phyloP scores from a whole-genome alignment of 2,797 vertebrate genomes.

The Acipenser oxyrinchus region DNA sequence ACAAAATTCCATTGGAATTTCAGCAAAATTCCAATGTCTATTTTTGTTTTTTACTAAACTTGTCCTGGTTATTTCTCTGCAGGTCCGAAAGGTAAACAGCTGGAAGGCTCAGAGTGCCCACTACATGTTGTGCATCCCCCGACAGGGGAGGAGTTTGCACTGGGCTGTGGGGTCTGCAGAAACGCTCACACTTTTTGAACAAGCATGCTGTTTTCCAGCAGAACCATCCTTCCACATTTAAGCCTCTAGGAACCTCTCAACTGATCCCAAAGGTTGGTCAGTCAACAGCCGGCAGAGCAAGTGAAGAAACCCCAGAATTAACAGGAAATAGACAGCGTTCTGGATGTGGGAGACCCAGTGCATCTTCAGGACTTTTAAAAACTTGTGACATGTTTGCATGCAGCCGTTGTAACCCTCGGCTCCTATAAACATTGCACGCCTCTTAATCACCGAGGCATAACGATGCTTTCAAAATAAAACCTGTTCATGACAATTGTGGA shows the following conservation, averaged over 20 bases:
- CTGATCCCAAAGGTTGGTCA: slow-evolving; percentile 16
- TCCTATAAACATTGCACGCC: slow-evolving; percentile 82
- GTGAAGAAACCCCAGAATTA: slow-evolving; percentile 12
- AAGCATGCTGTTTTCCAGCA: slow-evolving; percentile 25
- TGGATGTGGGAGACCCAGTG: slow-evolving; percentile 25
- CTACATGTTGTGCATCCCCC: slow-evolving; percentile 95
- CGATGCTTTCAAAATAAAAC: slow-evolving; percentile 48
- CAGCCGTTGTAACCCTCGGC: slow-evolving; percentile 86
- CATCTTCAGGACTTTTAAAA: slow-evolving; percentile 41
- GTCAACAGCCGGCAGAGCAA: slow-evolving; percentile 24
- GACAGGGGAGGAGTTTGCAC: slow-evolving; percentile 95
- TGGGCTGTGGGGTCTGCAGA: slow-evolving; percentile 97
- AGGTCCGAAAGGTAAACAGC: slow-evolving; percentile 98
- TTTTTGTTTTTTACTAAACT: too few species aligned
- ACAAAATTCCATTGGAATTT: too few species aligned
- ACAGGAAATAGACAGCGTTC: slow-evolving; percentile 13
- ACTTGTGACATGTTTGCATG: slow-evolving; percentile 97
- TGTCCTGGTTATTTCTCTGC: slow-evolving; percentile 11
- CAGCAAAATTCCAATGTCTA: too few species aligned
- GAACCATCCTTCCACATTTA: slow-evolving; percentile 8
- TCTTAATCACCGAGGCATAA: slow-evolving; percentile 75
- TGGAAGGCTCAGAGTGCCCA: slow-evolving; percentile 95
- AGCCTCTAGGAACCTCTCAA: slow-evolving; percentile 18
- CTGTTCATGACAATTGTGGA: slow-evolving; percentile 50
- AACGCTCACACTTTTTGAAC: slow-evolving; percentile 97